phyloP scores from a whole-genome alignment of 2,888 invertebrate genomes.

The Oxycera nigricornis region DNA sequence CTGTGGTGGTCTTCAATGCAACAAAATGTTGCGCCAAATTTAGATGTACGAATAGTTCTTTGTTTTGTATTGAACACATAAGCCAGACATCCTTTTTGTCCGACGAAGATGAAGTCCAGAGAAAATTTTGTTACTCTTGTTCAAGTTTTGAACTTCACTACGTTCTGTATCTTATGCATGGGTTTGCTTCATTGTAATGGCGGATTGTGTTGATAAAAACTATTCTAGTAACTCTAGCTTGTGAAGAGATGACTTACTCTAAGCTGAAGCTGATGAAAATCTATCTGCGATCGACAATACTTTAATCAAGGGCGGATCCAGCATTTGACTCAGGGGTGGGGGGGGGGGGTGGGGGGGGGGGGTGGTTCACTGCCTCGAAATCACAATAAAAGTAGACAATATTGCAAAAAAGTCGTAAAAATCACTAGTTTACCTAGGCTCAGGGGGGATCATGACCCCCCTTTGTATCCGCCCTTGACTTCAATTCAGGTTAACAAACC shows the following conservation, averaged over 20 bases:
- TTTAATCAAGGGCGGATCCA: neutral
- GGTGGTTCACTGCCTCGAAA: too few relatives aligned
- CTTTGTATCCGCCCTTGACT: too few relatives aligned
- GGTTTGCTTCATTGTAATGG: neutral
- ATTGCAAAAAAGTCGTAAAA: too few relatives aligned
- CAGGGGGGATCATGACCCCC: too few relatives aligned
- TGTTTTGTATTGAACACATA: neutral
- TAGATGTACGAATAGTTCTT: neutral
- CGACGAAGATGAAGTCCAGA: neutral
- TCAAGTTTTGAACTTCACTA: neutral
- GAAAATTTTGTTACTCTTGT: neutral
- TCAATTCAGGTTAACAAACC: too few relatives aligned
- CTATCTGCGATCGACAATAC: neutral
- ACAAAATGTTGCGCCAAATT: neutral
- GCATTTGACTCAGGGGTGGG: too few relatives aligned
- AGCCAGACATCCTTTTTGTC: neutral
- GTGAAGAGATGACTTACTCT: neutral
- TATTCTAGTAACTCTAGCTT: neutral
- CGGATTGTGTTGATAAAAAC: neutral
- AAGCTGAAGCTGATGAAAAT: neutral
- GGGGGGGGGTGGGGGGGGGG: too few relatives aligned
- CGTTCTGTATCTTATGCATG: neutral
- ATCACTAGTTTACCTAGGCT: too few relatives aligned
- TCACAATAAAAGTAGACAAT: too few relatives aligned
- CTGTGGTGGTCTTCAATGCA: neutral